These are phyloP conservation scores for Rhopilema esculentum DNA, from an alignment of 30 jellyfish, hydroid and myxozoan species.

Conservation along the genomic window DNA sequence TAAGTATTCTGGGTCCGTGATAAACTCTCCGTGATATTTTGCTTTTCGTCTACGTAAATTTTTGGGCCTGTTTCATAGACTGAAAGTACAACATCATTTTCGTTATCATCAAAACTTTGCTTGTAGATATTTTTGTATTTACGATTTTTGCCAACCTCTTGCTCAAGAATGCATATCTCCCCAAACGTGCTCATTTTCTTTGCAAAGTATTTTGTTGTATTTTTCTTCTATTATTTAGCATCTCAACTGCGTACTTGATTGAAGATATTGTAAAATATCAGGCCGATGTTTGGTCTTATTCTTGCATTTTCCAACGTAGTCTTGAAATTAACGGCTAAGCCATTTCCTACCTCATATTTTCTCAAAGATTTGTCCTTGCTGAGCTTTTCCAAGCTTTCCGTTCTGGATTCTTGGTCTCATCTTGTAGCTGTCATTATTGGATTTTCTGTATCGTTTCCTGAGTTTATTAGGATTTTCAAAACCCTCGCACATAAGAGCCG, in stretches of 20 bases:
- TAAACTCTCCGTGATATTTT: too few species aligned
- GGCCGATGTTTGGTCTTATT: neutral
- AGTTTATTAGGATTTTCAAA: constrained; percentile 19
- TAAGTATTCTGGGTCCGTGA: too few species aligned
- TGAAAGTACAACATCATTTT: too few species aligned
- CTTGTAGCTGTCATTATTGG: constrained; percentile 48
- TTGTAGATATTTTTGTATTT: too few species aligned
- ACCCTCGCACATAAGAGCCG: constrained; percentile 38
- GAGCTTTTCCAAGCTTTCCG: constrained; percentile 42
- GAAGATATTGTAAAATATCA: neutral
- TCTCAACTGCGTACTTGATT: neutral
- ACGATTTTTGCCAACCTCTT: too few species aligned
- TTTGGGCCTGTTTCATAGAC: too few species aligned
- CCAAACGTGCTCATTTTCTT: neutral
- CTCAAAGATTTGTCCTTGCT: constrained; percentile 1
- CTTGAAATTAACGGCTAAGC: neutral
- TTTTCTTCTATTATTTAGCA: neutral
- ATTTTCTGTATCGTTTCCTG: constrained; percentile 43
- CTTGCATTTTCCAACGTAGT: neutral
- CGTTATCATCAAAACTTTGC: too few species aligned
- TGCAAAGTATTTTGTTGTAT: neutral
- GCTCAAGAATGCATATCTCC: neutral
- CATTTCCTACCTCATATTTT: neutral
- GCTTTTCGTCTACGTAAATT: too few species aligned
- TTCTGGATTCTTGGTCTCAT: constrained; percentile 45